These are phyloP conservation scores for Microcebus jonahi DNA, from an alignment of 2,113 vertebrate genomes.

Conservation along the genomic window DNA sequence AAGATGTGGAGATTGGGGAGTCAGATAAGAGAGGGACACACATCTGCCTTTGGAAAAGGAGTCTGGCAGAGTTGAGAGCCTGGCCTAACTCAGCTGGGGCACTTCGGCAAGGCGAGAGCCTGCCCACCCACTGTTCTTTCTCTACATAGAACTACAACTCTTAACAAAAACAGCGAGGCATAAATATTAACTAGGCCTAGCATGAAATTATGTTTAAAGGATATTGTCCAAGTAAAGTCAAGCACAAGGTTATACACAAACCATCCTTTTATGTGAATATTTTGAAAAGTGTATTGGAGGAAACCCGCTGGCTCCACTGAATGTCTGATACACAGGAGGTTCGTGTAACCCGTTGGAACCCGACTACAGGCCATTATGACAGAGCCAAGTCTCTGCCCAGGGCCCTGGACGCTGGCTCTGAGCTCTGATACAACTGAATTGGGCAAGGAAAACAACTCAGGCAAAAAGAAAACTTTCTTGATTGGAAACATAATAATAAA, in stretches of 20 bases:
- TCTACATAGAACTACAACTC: neutral
- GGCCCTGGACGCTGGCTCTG: neutral
- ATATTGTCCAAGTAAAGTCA: neutral
- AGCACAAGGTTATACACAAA: neutral
- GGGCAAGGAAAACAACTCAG: neutral
- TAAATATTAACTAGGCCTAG: neutral
- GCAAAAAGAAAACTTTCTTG: neutral
- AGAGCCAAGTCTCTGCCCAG: neutral
- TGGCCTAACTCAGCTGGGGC: fast-evolving
- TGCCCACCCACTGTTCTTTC: neutral
- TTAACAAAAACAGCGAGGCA: neutral
- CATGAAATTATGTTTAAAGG: neutral
- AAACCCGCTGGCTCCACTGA: neutral
- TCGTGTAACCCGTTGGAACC: neutral
- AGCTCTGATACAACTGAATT: neutral
- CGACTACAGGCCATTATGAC: neutral
- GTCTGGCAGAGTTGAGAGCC: fast-evolving
- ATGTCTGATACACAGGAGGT: neutral
- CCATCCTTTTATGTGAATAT: neutral
- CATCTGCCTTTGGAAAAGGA: neutral
- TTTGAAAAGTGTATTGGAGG: neutral
- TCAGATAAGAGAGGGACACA: neutral
- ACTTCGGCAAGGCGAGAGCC: neutral
- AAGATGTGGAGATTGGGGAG: neutral
- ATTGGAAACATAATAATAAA: neutral